phyloP scores from a whole-genome alignment of 2,888 invertebrate species.

The Sphaeridia pumilis region DNA sequence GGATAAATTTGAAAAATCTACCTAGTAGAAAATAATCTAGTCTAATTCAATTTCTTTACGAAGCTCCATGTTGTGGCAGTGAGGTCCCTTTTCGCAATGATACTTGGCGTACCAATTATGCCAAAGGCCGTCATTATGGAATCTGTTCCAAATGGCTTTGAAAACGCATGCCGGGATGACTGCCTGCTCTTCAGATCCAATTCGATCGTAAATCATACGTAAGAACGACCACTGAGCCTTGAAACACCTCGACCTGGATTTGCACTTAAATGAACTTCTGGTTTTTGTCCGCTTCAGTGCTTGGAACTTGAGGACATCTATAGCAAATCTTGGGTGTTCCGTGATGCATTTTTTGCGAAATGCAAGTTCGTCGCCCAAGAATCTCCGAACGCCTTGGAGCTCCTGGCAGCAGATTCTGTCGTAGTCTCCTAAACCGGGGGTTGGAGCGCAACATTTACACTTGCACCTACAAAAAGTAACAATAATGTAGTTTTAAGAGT shows the following conservation, averaged over 20 bases:
- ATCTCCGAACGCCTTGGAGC: slow-evolving; percentile 15
- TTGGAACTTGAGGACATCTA: slow-evolving; percentile 17
- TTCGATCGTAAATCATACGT: slow-evolving; percentile 20
- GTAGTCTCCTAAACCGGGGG: slow-evolving; percentile 14
- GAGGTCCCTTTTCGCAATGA: no score
- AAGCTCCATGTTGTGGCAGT: no score
- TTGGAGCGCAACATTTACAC: slow-evolving; percentile 24
- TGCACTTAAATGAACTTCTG: no score
- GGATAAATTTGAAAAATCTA: no score
- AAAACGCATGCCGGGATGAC: slow-evolving; percentile 22
- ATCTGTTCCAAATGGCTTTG: slow-evolving; percentile 9
- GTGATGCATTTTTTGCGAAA: slow-evolving; percentile 18
- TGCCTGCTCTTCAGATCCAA: slow-evolving; percentile 13
- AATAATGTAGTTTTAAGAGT: no score
- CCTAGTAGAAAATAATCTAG: no score
- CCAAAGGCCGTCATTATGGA: background rate
- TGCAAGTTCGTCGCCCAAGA: slow-evolving; percentile 18
- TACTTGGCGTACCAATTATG: slow-evolving; percentile 3
- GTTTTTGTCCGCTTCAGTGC: slow-evolving; percentile 14
- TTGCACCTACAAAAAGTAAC: slow-evolving; percentile 5
- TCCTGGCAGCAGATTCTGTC: slow-evolving; percentile 25
- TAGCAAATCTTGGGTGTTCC: slow-evolving; percentile 19
- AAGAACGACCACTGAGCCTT: slow-evolving; percentile 15
- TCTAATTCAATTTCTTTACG: no score
- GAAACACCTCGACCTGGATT: no score